Evolutionary conservation across 2,113 vertebrate species (phyloP).

Genomic region (Platysternon megacephalum): DNA sequence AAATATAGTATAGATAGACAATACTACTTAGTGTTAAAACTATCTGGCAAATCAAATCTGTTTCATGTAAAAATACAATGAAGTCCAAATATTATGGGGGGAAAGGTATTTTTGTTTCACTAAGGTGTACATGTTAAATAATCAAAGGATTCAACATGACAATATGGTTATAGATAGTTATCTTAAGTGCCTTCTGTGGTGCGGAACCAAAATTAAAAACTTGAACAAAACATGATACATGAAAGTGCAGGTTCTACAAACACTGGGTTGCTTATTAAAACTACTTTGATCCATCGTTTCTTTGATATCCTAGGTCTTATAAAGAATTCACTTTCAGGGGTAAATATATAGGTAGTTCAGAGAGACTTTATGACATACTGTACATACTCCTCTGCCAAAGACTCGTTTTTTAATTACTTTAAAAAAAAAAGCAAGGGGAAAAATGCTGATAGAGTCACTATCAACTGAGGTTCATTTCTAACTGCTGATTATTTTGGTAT

Average conservation of each 20-base stretch:
- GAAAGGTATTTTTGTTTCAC: constrained; percentile 82
- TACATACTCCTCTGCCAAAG: constrained; percentile 87
- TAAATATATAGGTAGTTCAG: constrained; percentile 99
- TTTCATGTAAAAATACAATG: constrained; percentile 68
- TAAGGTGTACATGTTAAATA: constrained; percentile 89
- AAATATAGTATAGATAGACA: constrained; percentile 37
- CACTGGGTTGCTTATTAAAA: constrained; percentile 99
- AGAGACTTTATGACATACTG: constrained; percentile 94
- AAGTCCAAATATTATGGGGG: constrained; percentile 76
- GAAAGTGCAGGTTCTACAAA: constrained; percentile 93
- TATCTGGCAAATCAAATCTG: constrained; percentile 57
- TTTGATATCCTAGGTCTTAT: constrained; percentile 99
- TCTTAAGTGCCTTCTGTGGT: constrained; percentile 91
- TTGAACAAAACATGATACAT: constrained; percentile 89
- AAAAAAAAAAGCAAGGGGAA: constrained; percentile 73
- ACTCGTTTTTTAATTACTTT: constrained; percentile 94
- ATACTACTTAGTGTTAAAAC: neutral
- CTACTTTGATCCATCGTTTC: constrained; percentile 94
- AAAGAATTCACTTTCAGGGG: constrained; percentile 99
- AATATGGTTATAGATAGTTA: constrained; percentile 92
- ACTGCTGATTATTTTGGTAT: constrained; percentile 62
- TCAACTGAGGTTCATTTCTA: constrained; percentile 31
- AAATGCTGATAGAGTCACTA: constrained; percentile 74
- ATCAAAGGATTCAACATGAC: constrained; percentile 93
- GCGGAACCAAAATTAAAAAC: constrained; percentile 86